phyloP scores from a whole-genome alignment of 2,888 invertebrate genomes.

The Mythimna pallens region DNA sequence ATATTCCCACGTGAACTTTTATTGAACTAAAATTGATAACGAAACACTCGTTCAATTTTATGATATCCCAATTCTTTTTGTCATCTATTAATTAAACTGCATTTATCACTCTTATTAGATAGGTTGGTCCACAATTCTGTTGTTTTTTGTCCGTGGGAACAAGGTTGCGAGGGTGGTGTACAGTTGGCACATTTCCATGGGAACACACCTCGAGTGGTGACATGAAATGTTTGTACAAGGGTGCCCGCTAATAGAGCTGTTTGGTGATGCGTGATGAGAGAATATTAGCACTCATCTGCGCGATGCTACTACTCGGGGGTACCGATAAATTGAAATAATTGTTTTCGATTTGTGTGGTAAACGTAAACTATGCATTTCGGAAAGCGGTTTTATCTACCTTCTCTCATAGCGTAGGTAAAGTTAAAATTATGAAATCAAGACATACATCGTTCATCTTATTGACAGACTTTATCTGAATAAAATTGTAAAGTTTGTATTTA shows the following conservation, averaged over 20 bases:
- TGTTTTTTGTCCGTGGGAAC: slow-evolving; percentile 77
- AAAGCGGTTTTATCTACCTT: not conserved
- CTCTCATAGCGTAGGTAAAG: not conserved
- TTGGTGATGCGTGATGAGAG: slow-evolving; percentile 77
- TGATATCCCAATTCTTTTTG: slow-evolving; percentile 44
- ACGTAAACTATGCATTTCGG: slow-evolving; percentile 5
- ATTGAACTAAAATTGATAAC: slow-evolving; percentile 57
- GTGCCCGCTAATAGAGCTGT: slow-evolving; percentile 78
- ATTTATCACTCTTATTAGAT: slow-evolving; percentile 57
- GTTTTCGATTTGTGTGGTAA: slow-evolving; percentile 13
- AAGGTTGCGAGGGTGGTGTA: slow-evolving; percentile 67
- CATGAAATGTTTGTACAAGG: slow-evolving; percentile 74
- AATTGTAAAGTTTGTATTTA: too few species aligned
- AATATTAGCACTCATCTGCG: slow-evolving; percentile 70
- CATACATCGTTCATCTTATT: too few species aligned
- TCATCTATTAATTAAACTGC: slow-evolving; percentile 53
- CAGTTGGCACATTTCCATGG: slow-evolving; percentile 84
- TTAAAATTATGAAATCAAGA: too few species aligned
- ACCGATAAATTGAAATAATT: slow-evolving; percentile 28
- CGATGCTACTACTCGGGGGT: slow-evolving; percentile 22
- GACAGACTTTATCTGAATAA: too few species aligned
- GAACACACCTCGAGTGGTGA: slow-evolving; percentile 70
- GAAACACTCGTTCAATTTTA: slow-evolving; percentile 45
- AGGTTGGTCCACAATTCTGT: slow-evolving; percentile 58
- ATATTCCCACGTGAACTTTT: slow-evolving; percentile 60